Evolutionary conservation across 2,888 invertebrate species (phyloP).

Genomic region (Exephanes ischioxanthus): DNA sequence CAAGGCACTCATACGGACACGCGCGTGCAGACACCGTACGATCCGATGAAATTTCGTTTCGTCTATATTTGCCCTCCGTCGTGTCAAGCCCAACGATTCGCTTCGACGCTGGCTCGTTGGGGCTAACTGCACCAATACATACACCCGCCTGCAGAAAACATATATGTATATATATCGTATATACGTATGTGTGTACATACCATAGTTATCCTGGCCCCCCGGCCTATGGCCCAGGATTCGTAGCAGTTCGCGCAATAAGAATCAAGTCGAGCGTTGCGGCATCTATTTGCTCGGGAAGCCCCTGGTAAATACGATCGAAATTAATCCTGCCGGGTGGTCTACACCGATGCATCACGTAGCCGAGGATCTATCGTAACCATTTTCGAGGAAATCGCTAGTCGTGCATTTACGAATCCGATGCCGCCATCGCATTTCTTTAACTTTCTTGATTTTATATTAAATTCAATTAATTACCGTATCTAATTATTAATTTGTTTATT

Average conservation of each 20-base stretch:
- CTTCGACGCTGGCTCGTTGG: slow-evolving; percentile 12
- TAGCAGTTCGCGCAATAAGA: slow-evolving; percentile 50
- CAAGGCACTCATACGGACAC: neutral
- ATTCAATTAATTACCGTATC: neutral
- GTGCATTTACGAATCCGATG: slow-evolving; percentile 29
- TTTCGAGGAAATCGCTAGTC: neutral
- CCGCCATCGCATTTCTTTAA: neutral
- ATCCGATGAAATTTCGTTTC: slow-evolving; percentile 38
- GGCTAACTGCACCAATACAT: neutral
- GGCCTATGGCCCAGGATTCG: slow-evolving; percentile 15
- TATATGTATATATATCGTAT: neutral
- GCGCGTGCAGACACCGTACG: neutral
- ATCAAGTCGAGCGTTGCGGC: slow-evolving; percentile 57
- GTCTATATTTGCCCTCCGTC: slow-evolving; percentile 25
- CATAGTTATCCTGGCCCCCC: neutral
- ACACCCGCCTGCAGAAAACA: neutral
- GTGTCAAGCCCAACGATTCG: slow-evolving; percentile 26
- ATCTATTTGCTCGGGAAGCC: slow-evolving; percentile 51
- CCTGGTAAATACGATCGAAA: slow-evolving; percentile 59
- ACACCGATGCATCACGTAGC: slow-evolving; percentile 1
- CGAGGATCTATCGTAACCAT: slow-evolving; percentile 18
- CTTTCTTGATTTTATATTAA: neutral
- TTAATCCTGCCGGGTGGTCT: slow-evolving; percentile 45
- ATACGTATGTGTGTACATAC: neutral
- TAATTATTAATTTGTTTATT: neutral